These are phyloP conservation scores for Nestor notabilis DNA, from an alignment of 2,113 vertebrate species.

Conservation along the genomic window DNA sequence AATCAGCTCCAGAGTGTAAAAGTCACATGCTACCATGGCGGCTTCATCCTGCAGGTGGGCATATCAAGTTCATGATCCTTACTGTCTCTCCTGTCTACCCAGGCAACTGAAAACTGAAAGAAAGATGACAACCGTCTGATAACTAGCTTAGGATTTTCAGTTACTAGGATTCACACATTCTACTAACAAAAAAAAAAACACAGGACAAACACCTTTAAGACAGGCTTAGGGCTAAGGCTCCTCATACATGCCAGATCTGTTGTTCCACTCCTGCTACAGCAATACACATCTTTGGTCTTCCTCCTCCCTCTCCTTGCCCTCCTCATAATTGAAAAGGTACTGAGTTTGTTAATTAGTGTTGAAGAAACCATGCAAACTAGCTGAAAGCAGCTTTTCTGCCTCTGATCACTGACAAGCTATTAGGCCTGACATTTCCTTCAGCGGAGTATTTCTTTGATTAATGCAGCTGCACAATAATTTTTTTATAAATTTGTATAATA, in stretches of 20 bases:
- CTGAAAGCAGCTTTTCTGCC: conserved; percentile 50
- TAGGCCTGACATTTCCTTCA: conserved; percentile 55
- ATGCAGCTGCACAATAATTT: conserved; percentile 16
- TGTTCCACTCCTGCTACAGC: not conserved
- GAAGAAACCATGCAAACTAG: conserved; percentile 7
- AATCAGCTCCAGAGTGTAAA: not conserved
- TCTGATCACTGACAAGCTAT: conserved; percentile 21
- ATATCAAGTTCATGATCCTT: not conserved
- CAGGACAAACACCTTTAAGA: not conserved
- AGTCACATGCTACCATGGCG: fast-evolving
- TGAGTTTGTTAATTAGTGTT: conserved; percentile 17
- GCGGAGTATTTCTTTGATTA: conserved; percentile 43
- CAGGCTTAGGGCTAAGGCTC: not conserved
- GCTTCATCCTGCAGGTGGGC: not conserved
- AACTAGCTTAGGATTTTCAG: not conserved
- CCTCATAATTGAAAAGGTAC: not conserved
- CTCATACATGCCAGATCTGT: not conserved
- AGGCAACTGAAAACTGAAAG: not conserved
- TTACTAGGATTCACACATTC: not conserved
- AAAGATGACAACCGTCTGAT: not conserved
- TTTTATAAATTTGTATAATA: not conserved
- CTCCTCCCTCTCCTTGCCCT: not conserved
- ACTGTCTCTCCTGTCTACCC: not conserved
- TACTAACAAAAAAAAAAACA: not conserved
- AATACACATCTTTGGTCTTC: not conserved